phyloP scores from a whole-genome alignment of 2,797 vertebrate species.

The Pagetopsis macropterus region DNA sequence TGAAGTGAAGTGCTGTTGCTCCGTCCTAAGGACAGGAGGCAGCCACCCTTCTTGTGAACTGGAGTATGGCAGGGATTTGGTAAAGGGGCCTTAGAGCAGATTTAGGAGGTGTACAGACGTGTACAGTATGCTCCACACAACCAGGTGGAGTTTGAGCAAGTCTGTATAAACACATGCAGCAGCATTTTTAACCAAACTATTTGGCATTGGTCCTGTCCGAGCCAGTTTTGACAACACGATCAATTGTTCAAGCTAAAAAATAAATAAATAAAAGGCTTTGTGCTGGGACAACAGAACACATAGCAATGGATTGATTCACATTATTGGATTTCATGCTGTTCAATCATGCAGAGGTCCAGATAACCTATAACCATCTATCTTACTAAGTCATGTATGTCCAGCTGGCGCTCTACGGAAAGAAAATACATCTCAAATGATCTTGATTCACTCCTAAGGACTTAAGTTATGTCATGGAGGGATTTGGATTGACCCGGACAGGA shows the following conservation, averaged over 20 bases:
- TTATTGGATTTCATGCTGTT: slow-evolving; percentile 56
- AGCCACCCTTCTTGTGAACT: slow-evolving; percentile 32
- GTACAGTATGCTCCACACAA: not conserved
- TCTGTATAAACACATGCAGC: slow-evolving; percentile 10
- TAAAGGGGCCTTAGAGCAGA: slow-evolving; percentile 1
- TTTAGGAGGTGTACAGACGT: slow-evolving; percentile 18
- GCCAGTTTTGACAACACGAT: slow-evolving; percentile 42
- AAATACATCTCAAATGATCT: slow-evolving; percentile 31
- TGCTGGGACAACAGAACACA: slow-evolving; percentile 30
- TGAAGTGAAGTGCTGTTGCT: slow-evolving; percentile 12
- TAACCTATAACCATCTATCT: slow-evolving; percentile 36
- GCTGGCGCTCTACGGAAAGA: slow-evolving; percentile 1
- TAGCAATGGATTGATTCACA: slow-evolving; percentile 43
- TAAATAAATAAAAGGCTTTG: slow-evolving; percentile 20
- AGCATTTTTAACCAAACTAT: slow-evolving; percentile 4
- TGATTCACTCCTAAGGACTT: slow-evolving; percentile 4
- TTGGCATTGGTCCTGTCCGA: not conserved
- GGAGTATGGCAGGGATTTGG: slow-evolving; percentile 31
- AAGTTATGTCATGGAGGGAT: slow-evolving; percentile 10
- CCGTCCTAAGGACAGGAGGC: slow-evolving; percentile 26
- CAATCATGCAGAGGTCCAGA: slow-evolving; percentile 50
- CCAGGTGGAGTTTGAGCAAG: slow-evolving; percentile 1
- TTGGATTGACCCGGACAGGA: slow-evolving; percentile 17
- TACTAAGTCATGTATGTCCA: slow-evolving; percentile 30
- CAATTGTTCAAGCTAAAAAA: slow-evolving; percentile 40